phyloP scores from a whole-genome alignment of 2,113 vertebrate genomes.

The Prochilodus magdalenae region DNA sequence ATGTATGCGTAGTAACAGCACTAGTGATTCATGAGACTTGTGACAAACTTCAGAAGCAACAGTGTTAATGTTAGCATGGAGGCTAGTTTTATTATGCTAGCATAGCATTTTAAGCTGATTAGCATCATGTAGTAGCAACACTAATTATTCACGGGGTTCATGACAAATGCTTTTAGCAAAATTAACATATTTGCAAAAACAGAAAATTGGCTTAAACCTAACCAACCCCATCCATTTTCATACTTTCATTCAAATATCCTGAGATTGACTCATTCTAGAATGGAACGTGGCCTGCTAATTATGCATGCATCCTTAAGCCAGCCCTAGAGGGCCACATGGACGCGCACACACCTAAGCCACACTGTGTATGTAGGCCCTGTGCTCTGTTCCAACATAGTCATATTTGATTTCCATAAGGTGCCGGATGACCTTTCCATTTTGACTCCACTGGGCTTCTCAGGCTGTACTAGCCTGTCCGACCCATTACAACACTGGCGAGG shows the following conservation, averaged over 20 bases:
- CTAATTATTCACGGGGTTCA: too few relatives aligned
- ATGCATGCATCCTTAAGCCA: slow-evolving; percentile 19
- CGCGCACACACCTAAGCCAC: background rate
- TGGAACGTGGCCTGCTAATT: background rate
- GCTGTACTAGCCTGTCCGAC: slow-evolving; percentile 3
- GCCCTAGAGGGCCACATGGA: background rate
- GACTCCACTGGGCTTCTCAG: slow-evolving; percentile 41
- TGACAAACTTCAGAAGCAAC: too few relatives aligned
- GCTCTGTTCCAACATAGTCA: slow-evolving; percentile 35
- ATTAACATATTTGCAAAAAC: background rate
- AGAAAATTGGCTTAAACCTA: background rate
- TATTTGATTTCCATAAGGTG: slow-evolving; percentile 49
- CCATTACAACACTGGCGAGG: slow-evolving; percentile 19
- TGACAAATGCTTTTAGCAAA: too few relatives aligned
- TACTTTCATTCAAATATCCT: background rate
- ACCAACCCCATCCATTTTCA: background rate
- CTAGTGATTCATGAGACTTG: too few relatives aligned
- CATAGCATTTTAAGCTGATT: too few relatives aligned
- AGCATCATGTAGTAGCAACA: too few relatives aligned
- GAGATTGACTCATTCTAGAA: background rate
- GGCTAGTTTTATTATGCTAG: too few relatives aligned
- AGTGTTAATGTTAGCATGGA: too few relatives aligned
- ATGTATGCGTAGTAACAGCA: too few relatives aligned
- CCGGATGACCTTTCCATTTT: slow-evolving; percentile 49
- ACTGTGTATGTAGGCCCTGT: slow-evolving; percentile 15